Evolutionary conservation across 2,797 vertebrate species (phyloP).

Genomic region (Crenichthys baileyi): DNA sequence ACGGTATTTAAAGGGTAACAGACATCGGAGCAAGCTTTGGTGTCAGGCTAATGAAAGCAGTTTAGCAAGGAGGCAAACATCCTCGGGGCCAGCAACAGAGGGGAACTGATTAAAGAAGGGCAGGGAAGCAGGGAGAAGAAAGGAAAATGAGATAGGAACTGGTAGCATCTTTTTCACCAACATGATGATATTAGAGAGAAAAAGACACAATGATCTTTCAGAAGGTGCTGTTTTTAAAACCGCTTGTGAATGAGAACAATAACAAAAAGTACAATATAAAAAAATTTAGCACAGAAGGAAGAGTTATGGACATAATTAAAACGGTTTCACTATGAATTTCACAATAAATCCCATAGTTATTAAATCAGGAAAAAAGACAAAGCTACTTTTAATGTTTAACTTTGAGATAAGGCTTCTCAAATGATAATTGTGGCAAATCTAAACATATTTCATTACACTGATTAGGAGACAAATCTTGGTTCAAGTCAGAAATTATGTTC

Average conservation of each 20-base stretch:
- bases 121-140: conserved; percentile 53
- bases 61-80: conserved; percentile 78
- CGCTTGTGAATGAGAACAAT: conserved; percentile 60
- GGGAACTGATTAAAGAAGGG: conserved; percentile 78
- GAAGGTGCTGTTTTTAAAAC: conserved; percentile 47
- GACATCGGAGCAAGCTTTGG: conserved; percentile 73
- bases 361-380: conserved; percentile 41
- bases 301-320: conserved; percentile 9
- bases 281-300: conserved; percentile 25
- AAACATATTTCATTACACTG: background rate
- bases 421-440: background rate
- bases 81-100: conserved; percentile 79
- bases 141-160: conserved; percentile 73
- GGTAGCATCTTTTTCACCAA: conserved; percentile 81
- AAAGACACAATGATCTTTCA: conserved; percentile 54
- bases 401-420: background rate
- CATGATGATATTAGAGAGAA: conserved; percentile 77
- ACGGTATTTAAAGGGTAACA: conserved; percentile 57
- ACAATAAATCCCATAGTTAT: background rate
- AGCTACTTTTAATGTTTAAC: background rate
- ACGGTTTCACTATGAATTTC: conserved; percentile 2
- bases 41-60: conserved; percentile 78
- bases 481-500: background rate
- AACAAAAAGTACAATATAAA: conserved; percentile 41
- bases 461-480: background rate